A percentile compares a stretch with the other conserved stretches of the same genome.
Evolutionary conservation across 2,113 vertebrate genomes (phyloP).

Genomic region (Chiloscyllium plagiosum): DNA sequence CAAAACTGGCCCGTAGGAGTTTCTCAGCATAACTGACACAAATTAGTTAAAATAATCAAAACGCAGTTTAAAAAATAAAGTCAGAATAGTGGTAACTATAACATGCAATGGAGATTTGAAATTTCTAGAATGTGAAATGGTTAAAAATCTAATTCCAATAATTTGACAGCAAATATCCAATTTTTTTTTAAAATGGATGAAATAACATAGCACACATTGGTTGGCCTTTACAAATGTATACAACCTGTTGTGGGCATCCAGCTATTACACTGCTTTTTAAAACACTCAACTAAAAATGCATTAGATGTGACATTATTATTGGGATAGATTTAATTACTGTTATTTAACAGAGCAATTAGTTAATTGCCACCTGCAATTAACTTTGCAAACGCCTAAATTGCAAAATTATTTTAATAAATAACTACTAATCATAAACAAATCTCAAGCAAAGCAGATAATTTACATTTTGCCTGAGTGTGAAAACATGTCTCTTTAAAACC

Average conservation of each 20-base stretch:
- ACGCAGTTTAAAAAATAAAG: background rate
- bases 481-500: background rate
- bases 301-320: background rate
- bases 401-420: background rate
- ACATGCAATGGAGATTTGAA: background rate
- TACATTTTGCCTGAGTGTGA: background rate
- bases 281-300: background rate
- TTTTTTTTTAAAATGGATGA: background rate
- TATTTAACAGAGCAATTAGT: background rate
- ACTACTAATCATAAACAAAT: background rate
- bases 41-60: background rate
- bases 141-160: background rate
- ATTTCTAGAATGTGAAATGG: background rate
- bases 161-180: background rate
- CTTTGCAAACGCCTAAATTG: background rate
- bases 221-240: background rate
- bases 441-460: slow-evolving; percentile 4
- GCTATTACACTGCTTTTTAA: background rate
- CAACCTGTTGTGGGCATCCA: background rate
- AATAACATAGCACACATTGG: background rate
- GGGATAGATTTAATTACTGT: background rate
- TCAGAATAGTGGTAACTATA: background rate
- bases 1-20: background rate
- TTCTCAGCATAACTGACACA: background rate
- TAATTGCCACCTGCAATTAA: background rate